phyloP scores from a whole-genome alignment of 2,113 vertebrate genomes.

The Forbesichthys agassizii region DNA sequence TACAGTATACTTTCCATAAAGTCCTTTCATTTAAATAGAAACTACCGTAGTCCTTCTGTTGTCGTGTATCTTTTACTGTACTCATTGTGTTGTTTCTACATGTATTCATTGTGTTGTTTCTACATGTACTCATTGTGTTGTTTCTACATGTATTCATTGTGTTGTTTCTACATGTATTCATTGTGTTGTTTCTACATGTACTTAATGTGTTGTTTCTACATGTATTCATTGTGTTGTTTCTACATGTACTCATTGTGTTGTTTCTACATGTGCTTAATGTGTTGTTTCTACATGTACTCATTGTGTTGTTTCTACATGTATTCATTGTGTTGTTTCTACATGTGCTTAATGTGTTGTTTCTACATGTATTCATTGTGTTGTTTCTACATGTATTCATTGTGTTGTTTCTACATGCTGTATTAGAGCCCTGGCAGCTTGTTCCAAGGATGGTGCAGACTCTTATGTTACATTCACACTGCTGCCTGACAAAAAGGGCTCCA shows the following conservation, averaged over 20 bases:
- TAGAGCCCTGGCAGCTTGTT: constrained; percentile 79
- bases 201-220: too few relatives aligned
- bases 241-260: too few relatives aligned
- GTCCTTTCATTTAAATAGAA: too few relatives aligned
- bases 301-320: too few relatives aligned
- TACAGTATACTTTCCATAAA: not conserved
- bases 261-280: too few relatives aligned
- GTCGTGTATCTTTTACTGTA: not conserved
- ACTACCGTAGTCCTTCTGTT: not conserved
- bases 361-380: constrained; percentile 1
- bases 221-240: too few relatives aligned
- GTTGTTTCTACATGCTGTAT: not conserved
- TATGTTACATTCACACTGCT: constrained; percentile 86
- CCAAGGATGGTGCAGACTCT: constrained; percentile 85
- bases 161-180: not conserved
- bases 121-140: not conserved
- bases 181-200: too few relatives aligned
- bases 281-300: too few relatives aligned
- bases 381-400: not conserved
- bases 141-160: not conserved
- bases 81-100: too few relatives aligned
- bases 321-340: too few relatives aligned
- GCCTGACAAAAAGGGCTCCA: constrained; percentile 85
- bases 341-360: too few relatives aligned
- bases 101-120: constrained; percentile 1